phyloP scores from a whole-genome alignment of 2,797 vertebrate genomes.

The Rallus crepitans region DNA sequence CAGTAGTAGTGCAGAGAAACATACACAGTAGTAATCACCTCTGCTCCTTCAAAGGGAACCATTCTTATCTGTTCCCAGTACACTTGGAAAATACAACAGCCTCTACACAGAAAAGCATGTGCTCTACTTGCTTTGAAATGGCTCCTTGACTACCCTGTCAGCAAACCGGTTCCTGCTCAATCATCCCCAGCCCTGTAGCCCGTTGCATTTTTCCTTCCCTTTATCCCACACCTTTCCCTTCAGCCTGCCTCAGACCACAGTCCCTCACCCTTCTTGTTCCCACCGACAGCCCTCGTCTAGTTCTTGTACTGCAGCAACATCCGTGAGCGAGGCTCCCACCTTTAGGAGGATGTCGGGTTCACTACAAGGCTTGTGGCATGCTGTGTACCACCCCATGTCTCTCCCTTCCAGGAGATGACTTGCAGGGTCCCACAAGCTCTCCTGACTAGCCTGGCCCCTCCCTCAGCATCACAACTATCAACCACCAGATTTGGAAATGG shows the following conservation, averaged over 20 bases:
- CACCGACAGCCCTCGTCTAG: not conserved
- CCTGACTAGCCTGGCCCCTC: not conserved
- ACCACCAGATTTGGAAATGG: not conserved
- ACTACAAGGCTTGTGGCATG: not conserved
- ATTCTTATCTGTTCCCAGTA: not conserved
- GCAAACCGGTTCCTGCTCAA: not conserved
- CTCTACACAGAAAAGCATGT: not conserved
- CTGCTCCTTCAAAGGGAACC: not conserved
- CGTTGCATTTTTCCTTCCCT: not conserved
- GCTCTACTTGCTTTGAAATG: not conserved
- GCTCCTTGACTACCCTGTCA: not conserved
- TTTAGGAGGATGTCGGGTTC: not conserved
- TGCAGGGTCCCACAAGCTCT: not conserved
- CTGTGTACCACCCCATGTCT: rapidly evolving
- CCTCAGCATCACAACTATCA: not conserved
- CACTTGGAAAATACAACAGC: not conserved
- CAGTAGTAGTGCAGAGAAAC: not conserved
- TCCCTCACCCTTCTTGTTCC: not conserved
- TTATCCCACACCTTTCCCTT: not conserved
- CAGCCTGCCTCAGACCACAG: not conserved
- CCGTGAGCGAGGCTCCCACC: not conserved
- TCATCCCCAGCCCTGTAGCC: not conserved
- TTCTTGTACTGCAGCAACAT: rapidly evolving
- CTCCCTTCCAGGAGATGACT: not conserved
- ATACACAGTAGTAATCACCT: too few species aligned